These are phyloP conservation scores for Penaeus chinensis DNA, from an alignment of 1,140 invertebrate species.

Conservation along the genomic window DNA sequence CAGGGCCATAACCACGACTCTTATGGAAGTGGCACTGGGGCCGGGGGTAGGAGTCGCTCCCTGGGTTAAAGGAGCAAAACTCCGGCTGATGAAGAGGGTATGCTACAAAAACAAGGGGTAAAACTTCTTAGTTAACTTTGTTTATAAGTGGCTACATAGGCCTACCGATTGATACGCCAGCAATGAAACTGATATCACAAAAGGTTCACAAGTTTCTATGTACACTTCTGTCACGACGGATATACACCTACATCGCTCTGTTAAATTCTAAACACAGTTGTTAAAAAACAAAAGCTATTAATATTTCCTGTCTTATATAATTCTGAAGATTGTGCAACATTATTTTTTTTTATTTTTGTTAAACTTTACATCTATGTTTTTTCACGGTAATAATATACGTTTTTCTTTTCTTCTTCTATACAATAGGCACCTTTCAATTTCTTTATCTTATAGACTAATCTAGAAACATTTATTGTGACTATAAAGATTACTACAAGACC, in stretches of 20 bases:
- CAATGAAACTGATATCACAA: slow-evolving; percentile 51
- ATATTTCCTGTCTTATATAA: slow-evolving; percentile 17
- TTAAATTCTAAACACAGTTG: slow-evolving; percentile 51
- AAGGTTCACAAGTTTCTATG: slow-evolving; percentile 39
- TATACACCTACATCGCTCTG: slow-evolving; percentile 37
- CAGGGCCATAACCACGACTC: too few species aligned
- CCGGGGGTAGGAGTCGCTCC: too few species aligned
- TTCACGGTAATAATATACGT: slow-evolving; percentile 55
- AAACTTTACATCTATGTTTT: slow-evolving; percentile 26
- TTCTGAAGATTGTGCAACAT: slow-evolving; percentile 44
- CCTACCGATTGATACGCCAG: slow-evolving; percentile 24
- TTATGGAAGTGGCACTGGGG: too few species aligned
- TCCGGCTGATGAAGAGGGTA: too few species aligned
- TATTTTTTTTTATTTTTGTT: slow-evolving; percentile 25
- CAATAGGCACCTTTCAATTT: slow-evolving; percentile 59
- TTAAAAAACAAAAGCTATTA: slow-evolving; percentile 46
- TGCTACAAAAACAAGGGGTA: background rate
- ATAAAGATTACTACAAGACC: slow-evolving; percentile 52
- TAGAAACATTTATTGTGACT: slow-evolving; percentile 56
- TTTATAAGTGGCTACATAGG: slow-evolving; percentile 31
- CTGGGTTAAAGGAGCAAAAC: too few species aligned
- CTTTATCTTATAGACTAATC: slow-evolving; percentile 54
- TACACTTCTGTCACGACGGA: slow-evolving; percentile 26
- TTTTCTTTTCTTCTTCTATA: slow-evolving; percentile 50
- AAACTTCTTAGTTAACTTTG: slow-evolving; percentile 20